Percentiles rank a stretch among this genome's conserved stretches.
Conservation (phyloP, 2,797 vertebrate species). For the Cuniculus paca region DNA sequence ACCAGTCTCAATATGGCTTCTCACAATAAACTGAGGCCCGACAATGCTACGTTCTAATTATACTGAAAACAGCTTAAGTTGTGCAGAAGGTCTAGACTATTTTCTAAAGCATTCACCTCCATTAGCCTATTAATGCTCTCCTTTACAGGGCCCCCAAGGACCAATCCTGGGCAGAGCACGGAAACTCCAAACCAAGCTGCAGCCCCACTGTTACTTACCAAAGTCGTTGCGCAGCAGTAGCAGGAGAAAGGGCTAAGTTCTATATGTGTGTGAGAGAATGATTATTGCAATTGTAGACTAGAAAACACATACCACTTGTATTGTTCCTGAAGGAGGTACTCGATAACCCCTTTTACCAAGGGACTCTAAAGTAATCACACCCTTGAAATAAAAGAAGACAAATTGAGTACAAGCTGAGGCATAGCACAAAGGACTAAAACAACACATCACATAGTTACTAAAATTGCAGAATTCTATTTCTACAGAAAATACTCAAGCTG, state of each 20-base stretch:
- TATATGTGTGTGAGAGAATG: slow-evolving; percentile 83
- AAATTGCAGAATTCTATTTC: slow-evolving; percentile 56
- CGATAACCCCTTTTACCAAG: slow-evolving; percentile 99
- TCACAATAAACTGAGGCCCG: slow-evolving; percentile 45
- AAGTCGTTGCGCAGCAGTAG: slow-evolving; percentile 82
- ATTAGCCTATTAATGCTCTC: slow-evolving; percentile 79
- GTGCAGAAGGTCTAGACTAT: neutral
- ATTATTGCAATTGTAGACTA: slow-evolving; percentile 84
- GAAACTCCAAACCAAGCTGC: slow-evolving; percentile 81
- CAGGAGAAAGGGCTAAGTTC: slow-evolving; percentile 85
- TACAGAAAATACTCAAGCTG: slow-evolving; percentile 31
- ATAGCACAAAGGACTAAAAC: slow-evolving; percentile 61
- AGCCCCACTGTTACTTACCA: slow-evolving; percentile 83
- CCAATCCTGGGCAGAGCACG: slow-evolving; percentile 81
- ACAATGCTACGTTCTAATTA: slow-evolving; percentile 40
- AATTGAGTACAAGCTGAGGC: slow-evolving; percentile 76
- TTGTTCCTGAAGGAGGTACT: slow-evolving; percentile 99
- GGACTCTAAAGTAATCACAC: slow-evolving; percentile 99
- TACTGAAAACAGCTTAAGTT: slow-evolving; percentile 42
- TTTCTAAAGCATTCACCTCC: slow-evolving; percentile 77
- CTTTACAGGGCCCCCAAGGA: slow-evolving; percentile 78
- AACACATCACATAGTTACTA: slow-evolving; percentile 47
- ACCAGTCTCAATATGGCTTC: slow-evolving; percentile 26
- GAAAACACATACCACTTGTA: slow-evolving; percentile 97
- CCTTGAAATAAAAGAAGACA: slow-evolving; percentile 89